Evolutionary conservation across 2,888 invertebrate genomes (phyloP).

Genomic region (Lepidocyrtinus sp.): DNA sequence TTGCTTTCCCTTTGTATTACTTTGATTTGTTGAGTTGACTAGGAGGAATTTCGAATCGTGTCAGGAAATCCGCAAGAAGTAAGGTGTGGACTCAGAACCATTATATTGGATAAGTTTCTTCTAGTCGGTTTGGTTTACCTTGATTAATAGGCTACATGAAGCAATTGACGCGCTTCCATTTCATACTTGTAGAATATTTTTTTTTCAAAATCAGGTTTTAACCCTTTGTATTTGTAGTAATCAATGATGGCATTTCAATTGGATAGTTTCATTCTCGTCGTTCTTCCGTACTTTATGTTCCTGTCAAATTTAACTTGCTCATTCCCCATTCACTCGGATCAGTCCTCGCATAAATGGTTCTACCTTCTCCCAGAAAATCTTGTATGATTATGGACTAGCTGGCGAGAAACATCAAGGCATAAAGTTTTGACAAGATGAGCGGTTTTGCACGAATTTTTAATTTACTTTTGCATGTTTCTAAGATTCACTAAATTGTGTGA

Average conservation of each 20-base stretch:
- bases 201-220: slow-evolving; percentile 48
- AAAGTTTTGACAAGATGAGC: no score
- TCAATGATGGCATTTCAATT: slow-evolving; percentile 43
- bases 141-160: slow-evolving; percentile 54
- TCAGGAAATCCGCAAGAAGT: slow-evolving; percentile 44
- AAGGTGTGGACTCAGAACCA: slow-evolving; percentile 34
- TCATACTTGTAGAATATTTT: neutral
- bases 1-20: neutral
- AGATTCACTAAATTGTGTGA: slow-evolving; percentile 33
- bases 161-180: slow-evolving; percentile 3
- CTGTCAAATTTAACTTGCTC: slow-evolving; percentile 14
- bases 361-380: neutral
- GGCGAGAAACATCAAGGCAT: neutral
- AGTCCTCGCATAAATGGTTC: neutral
- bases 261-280: slow-evolving; percentile 28
- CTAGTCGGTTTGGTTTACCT: slow-evolving; percentile 12
- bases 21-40: neutral
- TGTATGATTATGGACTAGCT: neutral
- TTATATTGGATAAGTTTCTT: neutral
- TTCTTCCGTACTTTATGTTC: slow-evolving; percentile 23
- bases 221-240: neutral
- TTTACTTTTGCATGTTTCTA: slow-evolving; percentile 38
- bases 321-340: neutral
- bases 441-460: slow-evolving; percentile 56
- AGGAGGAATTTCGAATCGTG: slow-evolving; percentile 20